Evolutionary conservation across 1,140 invertebrate genomes (phyloP).

Genomic region (Procambarus clarkii): DNA sequence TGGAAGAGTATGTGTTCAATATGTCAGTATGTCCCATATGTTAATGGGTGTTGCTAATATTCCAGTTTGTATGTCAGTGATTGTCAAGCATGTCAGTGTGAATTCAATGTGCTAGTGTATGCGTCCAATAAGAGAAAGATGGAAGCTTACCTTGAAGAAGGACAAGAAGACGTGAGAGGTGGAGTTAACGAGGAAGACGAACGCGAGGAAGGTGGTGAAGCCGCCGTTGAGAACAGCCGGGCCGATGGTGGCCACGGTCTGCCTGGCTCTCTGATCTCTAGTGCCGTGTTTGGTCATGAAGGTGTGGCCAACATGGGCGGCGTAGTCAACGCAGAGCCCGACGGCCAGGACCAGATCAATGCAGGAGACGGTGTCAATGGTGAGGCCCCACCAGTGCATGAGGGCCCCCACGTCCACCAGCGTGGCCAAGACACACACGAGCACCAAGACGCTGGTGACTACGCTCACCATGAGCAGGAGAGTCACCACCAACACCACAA

Average conservation of each 20-base stretch:
- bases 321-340: slow-evolving; percentile 91
- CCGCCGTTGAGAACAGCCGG: slow-evolving; percentile 88
- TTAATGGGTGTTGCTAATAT: too few relatives aligned
- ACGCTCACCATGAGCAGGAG: slow-evolving; percentile 87
- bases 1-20: too few relatives aligned
- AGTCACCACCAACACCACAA: slow-evolving; percentile 89
- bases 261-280: slow-evolving; percentile 80
- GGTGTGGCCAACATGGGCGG: slow-evolving; percentile 87
- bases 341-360: slow-evolving; percentile 89
- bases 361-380: slow-evolving; percentile 90
- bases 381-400: slow-evolving; percentile 89
- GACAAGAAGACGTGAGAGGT: slow-evolving; percentile 87
- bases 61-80: too few relatives aligned
- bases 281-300: slow-evolving; percentile 82
- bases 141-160: slow-evolving; percentile 83
- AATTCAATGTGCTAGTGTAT: too few relatives aligned
- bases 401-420: slow-evolving; percentile 87
- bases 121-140: too few relatives aligned
- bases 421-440: slow-evolving; percentile 85
- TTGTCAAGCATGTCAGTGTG: too few relatives aligned
- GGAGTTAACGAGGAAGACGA: slow-evolving; percentile 84
- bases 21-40: too few relatives aligned
- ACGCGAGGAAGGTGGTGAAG: slow-evolving; percentile 85
- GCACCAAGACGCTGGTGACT: slow-evolving; percentile 84
- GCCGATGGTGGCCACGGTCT: slow-evolving; percentile 86